Base-by-base conservation (phyloP, 2,113 vertebrate species). In the Festucalex cinctus region DNA sequence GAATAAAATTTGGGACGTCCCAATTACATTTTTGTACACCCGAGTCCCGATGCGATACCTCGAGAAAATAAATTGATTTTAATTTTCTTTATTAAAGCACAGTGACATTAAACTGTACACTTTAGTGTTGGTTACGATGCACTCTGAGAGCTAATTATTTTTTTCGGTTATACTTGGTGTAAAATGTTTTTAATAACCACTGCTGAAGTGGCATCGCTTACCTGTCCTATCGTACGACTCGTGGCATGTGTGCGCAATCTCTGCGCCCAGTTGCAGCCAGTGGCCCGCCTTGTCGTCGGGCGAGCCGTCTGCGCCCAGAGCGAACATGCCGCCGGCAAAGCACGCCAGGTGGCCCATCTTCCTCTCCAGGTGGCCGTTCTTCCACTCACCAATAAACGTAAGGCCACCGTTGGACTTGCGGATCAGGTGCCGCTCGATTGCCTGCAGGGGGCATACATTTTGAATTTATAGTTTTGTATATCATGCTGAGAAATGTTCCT, bases 281-380 rank as follows among this genome's bases (percentile, higher is more conserved):
- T 99, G 97, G 37, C 96, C 97, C 2, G 96, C 96, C 90, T 96
- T 98, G 85, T 98, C 95, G 60, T 93, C 94, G 24, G 94, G 93
- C 49, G 96, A 98, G 74, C 97, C 96, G 64, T 98, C 96, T 22
- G 97, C 97, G 66, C 96, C 96, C 67, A 98, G 82, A 5, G 95
- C 97, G 79, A 99, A 96, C 96, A 99, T 96, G 82, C 97, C 97
- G 0, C 97, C 97, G 36, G 97, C 96, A 76, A 99, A 99, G 77
- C 97, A 99, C 54, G 97, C 95, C 90, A 98, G 91, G 84, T 99
- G 96, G 62, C 97, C 97, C 97, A 99, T 98, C 87, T 99, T 99
- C 80, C 94, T 93, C 83, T 99, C 96, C 80, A 99, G 93, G 88
- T 98, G 96, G 2, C 97, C 97, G 0, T 98, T 98, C 88, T 98